Evolutionary conservation across 1,140 invertebrate species (phyloP).

Genomic region (Neotoxoptera formosana): DNA sequence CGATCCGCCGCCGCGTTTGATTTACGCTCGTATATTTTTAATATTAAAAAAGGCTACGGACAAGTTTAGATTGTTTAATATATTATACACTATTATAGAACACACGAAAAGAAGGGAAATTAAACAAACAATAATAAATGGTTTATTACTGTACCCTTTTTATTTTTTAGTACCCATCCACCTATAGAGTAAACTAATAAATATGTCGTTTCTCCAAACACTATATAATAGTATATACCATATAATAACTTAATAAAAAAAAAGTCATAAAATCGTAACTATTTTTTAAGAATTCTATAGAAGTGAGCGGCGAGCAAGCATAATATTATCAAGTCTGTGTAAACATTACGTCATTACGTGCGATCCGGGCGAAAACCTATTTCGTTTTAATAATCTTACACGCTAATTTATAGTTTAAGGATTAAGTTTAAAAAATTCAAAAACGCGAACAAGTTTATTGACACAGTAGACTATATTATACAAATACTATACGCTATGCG

Average conservation of each 20-base stretch:
- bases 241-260: conserved; percentile 19
- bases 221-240: background rate
- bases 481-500: background rate
- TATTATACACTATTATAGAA: background rate
- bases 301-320: too few species aligned
- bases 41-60: background rate
- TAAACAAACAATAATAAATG: conserved; percentile 26
- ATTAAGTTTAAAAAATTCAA: background rate
- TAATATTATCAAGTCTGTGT: background rate
- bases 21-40: background rate
- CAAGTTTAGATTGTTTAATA: background rate
- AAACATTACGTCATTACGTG: background rate
- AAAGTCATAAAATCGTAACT: background rate
- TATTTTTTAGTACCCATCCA: background rate
- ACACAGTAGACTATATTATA: background rate
- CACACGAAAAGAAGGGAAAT: background rate
- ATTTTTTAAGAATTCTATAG: conserved; percentile 19
- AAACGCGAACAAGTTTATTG: background rate
- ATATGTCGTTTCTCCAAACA: conserved; percentile 6
- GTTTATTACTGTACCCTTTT: conserved; percentile 17
- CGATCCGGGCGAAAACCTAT: background rate
- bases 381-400: background rate
- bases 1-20: background rate
- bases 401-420: background rate
- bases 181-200: conserved; percentile 32